Base-by-base conservation (phyloP, 2,888 invertebrate species). In the Thera obeliscata region DNA sequence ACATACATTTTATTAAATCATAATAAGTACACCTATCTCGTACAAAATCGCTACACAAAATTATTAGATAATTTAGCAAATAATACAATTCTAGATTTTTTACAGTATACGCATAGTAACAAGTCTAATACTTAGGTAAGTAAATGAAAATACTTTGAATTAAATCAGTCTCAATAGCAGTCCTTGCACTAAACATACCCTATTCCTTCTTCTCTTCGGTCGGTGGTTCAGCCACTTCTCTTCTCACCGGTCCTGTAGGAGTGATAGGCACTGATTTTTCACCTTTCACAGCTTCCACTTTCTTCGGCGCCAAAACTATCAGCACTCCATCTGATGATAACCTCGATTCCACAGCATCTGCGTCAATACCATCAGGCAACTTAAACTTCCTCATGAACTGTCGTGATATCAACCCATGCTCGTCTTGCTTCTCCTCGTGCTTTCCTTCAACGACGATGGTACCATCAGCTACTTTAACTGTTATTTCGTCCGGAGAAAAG, bases 271-370 rank as follows among this genome's bases (percentile, higher is more conserved):
- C 91, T 9, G 92, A 76, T 11, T 95, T 89, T 74, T 95, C 95
- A 3, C 90, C 93, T 59, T 81, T 80, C 0, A 77, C 74, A 0
- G 75, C 72, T n/a, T 84, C 87, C 35, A 72, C 75, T 69, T 87
- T 88, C 50, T 77, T 84, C 2, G 96, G 96, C 41, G 96, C 96
- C 41, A 95, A 94, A 1, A 97, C 94, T 0, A 95, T 95, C 22
- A 97, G 85, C 5, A 97, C 94, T 3, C 97, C 97, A 83, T 97
- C 97, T 0, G 96, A 95, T n/a, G 97, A 97, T 11, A 97, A 87
- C 59, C 94, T 95, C 0, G 97, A 97, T 57, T 95, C 94, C 0
- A 97, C 95, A 12, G 94, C 94, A 66, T 95, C 95, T n/a, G 96
- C 89, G 76, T 96, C 95, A 56, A 95, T 95, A 11, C 95, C 96